Conservation (phyloP, 1,140 invertebrate genomes). For the Aphis craccivora region DNA sequence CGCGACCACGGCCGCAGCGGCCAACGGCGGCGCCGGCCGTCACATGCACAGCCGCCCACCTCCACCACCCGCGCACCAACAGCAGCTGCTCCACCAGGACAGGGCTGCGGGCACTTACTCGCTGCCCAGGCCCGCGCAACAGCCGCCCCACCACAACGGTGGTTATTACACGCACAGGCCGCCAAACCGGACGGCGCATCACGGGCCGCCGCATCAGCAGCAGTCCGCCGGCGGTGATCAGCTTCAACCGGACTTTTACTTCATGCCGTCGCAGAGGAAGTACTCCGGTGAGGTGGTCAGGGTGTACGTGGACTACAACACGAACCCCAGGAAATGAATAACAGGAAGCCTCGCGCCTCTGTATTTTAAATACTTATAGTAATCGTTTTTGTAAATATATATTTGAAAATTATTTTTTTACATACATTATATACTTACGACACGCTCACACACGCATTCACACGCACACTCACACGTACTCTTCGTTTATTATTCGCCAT, state of each 20-base stretch:
- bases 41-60: constrained; percentile 44
- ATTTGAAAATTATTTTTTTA: not conserved
- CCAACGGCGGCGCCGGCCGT: constrained; percentile 56
- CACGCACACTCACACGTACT: too few species aligned
- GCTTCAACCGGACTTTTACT: constrained; percentile 86
- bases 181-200: constrained; percentile 61
- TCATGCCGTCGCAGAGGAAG: constrained; percentile 92
- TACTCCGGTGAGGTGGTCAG: constrained; percentile 92
- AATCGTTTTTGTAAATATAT: constrained; percentile 19
- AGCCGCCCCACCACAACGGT: constrained; percentile 63
- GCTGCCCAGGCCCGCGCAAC: constrained; percentile 64
- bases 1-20: constrained; percentile 50
- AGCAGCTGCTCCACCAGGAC: constrained; percentile 61
- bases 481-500: too few species aligned
- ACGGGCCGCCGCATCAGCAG: constrained; percentile 65
- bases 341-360: not conserved
- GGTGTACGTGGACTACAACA: constrained; percentile 86
- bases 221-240: constrained; percentile 62
- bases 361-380: not conserved
- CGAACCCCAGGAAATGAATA: constrained; percentile 66
- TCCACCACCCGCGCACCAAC: constrained; percentile 58
- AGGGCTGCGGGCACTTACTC: constrained; percentile 65
- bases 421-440: not conserved
- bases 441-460: not conserved
- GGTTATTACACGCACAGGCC: constrained; percentile 68